Base-by-base conservation (phyloP, 1,140 invertebrate genomes). In the Drosophila seguyi region DNA sequence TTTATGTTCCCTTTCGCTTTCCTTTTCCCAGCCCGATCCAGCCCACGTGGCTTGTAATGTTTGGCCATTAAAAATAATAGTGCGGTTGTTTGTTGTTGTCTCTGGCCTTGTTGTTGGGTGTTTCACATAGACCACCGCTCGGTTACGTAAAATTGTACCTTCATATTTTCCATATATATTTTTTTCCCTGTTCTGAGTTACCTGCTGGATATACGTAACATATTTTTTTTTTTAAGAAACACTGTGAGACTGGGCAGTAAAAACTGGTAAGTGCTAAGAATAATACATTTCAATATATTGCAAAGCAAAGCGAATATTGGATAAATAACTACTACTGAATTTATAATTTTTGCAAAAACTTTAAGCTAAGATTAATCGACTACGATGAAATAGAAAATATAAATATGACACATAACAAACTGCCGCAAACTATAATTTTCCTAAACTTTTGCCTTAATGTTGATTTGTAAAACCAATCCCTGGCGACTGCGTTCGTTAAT, bases 21-120 rank as follows among this genome's bases (percentile, higher is more conserved):
- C 39, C 53, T 36, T 58, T 22, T 31, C 41, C 47, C 56, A 38
- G 22, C 52, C 60, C 44, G 31, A 47, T 66, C 48, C 57, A 57
- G 45, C 50, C 73, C 84, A 65, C 79, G 67, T 60, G 68, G 67
- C 85, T 81, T 85, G 85, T 85, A 85, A 90, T 90, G 75, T 85
- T 90, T 90, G 85, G 69, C 85, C 85, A 85, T 90, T 90, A 90
- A 90, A 90, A 90, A 90, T 90, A 90, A 90, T 90, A 90, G 85
- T 90, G 81, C 83, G 85, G 86, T 85, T 90, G 68, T 83, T 72
- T 79, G 58, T 67, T 76, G 55, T 66, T 61, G 50, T 53, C 65
- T 53, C 31, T 53, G 50, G 29, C 50, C 13, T 47, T 62, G 50
- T 59, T 75, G 63, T 79, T 71, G 59, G 45, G 1, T 53, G 42